Base-by-base conservation (phyloP, 2,113 vertebrate species). In the Calidris pugnax region DNA sequence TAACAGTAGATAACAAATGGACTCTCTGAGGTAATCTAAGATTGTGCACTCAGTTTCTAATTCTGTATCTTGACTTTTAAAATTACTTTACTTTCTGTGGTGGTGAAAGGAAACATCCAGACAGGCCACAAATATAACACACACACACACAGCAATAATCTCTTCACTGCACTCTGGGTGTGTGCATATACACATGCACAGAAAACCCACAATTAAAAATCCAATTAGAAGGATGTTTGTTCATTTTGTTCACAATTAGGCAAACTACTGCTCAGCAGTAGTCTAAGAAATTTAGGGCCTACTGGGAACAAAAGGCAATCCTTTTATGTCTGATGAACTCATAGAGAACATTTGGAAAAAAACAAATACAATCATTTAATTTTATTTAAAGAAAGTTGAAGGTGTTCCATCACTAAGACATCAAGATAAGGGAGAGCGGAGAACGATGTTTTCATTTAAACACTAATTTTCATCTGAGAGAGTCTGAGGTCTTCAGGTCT, bases 41-140 rank as follows among this genome's bases (percentile, higher is more conserved):
- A 94, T 94, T 96, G 84, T 96, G 69, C 35, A 93, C 77, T 90
- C 8, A 56, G 57, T 92, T 95, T 77, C 94, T 97, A 97, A 98
- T 97, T 98, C 95, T 96, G 89, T 94, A 96, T 94, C 87, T 90
- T 96, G 95, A 97, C 96, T 97, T 97, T 91, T 97, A 88, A 97
- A 97, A 92, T 93, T 77, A 89, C 94, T 97, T 89, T 76, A 45
- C 71, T 96, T 95, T 81, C 84, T 83, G 47, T 67, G 33, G 50
- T 79, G 66, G 39, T 90, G 69, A 86, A 74, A 81, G 81, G 67
- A 94, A 95, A 87, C n/a, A 85, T 75, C 91, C 78, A 95, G 76
- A 95, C 74, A 95, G 90, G 39, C 47, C 76, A 68, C 73, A 97
- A 69, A 19, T 47, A 33, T 4, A 75, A 10, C 7, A 26, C 12